Evolutionary conservation across 1,140 invertebrate species (phyloP), one percentile per base, ranked within the genome.

Genomic region (Magallana gigas): DNA sequence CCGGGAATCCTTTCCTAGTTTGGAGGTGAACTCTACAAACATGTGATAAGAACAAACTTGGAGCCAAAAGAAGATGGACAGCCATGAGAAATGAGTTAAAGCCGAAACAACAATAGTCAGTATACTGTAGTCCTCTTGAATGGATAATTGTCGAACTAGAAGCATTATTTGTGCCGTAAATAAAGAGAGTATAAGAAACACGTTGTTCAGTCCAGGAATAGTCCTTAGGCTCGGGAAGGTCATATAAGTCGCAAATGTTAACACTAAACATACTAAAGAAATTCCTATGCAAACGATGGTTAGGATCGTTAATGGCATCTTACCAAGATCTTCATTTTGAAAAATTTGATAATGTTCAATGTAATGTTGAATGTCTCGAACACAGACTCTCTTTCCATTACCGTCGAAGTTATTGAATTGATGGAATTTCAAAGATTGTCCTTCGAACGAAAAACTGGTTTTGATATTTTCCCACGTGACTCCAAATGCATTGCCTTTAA

Each of bases 21-120:
- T 36, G 23, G 68, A 29, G 23, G 68, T 76, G 11, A 76, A 76
- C 2, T 48, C 68, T 3, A 11, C 1, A 76, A 23, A 76, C 68
- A 76, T 76, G 23, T 76, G 68, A 9, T 29, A 76, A 23, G 68
- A 76, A 36, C 68, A 76, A 36, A 76, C 36, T 29, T 76, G 68
- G 2, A 76, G 68, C 68, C 68, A 76, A 76, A 76, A 3, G 29
- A 76, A 76, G 8, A 29, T 76, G 4, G 68, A 29, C 36, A 76
- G 23, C 68, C 68, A 76, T 18, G 36, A 76, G 14, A 76, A 76
- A 23, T 76, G 68, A 36, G 68, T 76, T 2, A 76, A 9, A 9
- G 68, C 18, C 7, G 68, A 76, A 76, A 76, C 1, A 5, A 76
- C 1, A 76, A 29, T 23, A 5, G 23, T 29, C 3, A 4, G 2